Evolutionary conservation across 92 coral and sea anemone genomes (phyloP).

Genomic region (Micromussa lordhowensis): DNA sequence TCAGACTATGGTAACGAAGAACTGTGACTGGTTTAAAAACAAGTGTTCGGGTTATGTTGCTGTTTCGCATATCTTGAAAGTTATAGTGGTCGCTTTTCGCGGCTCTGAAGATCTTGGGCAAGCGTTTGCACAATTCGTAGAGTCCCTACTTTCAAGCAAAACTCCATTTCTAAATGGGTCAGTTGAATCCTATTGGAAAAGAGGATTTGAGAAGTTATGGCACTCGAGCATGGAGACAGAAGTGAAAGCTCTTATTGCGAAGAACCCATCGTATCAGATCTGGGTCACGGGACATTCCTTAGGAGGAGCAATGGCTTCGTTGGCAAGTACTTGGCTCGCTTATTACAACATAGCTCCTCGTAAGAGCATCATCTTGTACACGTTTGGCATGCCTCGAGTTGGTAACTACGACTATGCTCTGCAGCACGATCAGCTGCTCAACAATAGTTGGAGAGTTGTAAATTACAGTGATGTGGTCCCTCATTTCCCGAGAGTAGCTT

Average conservation of each 20-base stretch:
- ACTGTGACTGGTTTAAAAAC: constrained; percentile 38
- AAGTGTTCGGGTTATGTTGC: constrained; percentile 65
- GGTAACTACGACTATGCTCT: constrained; percentile 42
- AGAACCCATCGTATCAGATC: constrained; percentile 23
- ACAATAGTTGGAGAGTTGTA: constrained; percentile 51
- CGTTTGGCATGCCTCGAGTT: constrained; percentile 34
- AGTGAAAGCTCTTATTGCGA: constrained; percentile 36
- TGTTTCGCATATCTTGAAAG: constrained; percentile 58
- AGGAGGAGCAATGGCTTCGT: constrained; percentile 21
- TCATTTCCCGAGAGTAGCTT: constrained; percentile 19
- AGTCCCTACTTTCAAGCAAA: background rate
- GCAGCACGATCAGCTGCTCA: constrained; percentile 43
- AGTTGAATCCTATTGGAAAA: constrained; percentile 60
- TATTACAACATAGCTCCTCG: background rate
- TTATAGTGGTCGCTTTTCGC: constrained; percentile 63
- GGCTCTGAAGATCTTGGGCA: constrained; percentile 52
- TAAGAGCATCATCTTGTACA: constrained; percentile 3
- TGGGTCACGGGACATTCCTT: constrained; percentile 59
- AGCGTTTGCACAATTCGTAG: constrained; percentile 22
- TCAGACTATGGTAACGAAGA: constrained; percentile 38
- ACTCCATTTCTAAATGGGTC: background rate
- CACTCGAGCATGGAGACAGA: constrained; percentile 24
- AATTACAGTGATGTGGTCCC: constrained; percentile 21
- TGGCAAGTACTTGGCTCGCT: background rate
- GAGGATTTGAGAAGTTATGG: constrained; percentile 29